phyloP scores from a whole-genome alignment of 2,888 invertebrate genomes.

The Brachyptera putata region DNA sequence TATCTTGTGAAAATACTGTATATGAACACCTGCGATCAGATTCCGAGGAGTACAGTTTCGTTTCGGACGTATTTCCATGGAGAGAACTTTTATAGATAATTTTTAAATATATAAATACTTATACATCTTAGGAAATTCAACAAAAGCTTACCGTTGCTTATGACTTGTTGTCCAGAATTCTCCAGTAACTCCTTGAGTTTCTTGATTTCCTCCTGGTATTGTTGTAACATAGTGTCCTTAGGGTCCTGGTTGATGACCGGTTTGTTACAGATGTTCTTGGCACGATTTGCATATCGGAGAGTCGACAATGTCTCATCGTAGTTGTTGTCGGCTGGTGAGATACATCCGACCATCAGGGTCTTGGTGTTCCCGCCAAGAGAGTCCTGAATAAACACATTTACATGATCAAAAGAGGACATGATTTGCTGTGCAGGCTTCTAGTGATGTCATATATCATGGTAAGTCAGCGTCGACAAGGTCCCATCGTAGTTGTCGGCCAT shows the following conservation, averaged over 20 bases:
- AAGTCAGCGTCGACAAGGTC: conserved; percentile 75
- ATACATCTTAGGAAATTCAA: no score
- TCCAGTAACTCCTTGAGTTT: conserved; percentile 60
- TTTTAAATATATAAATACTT: no score
- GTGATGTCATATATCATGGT: no score
- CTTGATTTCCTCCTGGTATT: conserved; percentile 81
- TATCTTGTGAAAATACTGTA: no score
- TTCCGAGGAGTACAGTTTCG: no score
- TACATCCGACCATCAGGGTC: conserved; percentile 82
- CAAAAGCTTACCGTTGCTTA: conserved; percentile 1
- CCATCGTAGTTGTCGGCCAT: conserved; percentile 80
- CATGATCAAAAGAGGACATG: no score
- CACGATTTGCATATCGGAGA: conserved; percentile 75
- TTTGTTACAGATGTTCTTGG: conserved; percentile 81
- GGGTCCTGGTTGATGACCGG: conserved; percentile 86
- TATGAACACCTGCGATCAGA: no score
- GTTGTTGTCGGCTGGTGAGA: conserved; percentile 77
- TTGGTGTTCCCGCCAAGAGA: conserved; percentile 84
- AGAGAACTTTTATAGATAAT: no score
- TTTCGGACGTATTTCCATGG: no score
- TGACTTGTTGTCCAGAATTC: conserved; percentile 27
- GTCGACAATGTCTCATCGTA: conserved; percentile 82
- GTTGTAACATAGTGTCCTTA: conserved; percentile 77
- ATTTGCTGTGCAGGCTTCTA: no score
- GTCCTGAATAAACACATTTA: conserved; percentile 48